Evolutionary conservation across 2,113 vertebrate genomes (phyloP), one percentile per base, ranked within the genome.

Genomic region (Dascyllus trimaculatus): DNA sequence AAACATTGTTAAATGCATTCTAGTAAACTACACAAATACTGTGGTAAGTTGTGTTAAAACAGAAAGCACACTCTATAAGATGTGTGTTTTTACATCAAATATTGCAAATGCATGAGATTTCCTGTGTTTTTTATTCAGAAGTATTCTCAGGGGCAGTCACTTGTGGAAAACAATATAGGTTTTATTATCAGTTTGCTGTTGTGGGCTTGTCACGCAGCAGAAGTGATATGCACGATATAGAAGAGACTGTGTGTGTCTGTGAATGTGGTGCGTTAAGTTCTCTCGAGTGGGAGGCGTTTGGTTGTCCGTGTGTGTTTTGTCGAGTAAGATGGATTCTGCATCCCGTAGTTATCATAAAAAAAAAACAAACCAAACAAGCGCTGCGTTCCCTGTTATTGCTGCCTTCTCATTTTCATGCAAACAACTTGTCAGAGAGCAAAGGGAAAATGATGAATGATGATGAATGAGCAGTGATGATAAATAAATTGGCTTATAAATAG

Each of bases 161-260:
- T 45, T 49, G 38, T 61, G 52, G 21, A 49, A 68, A 75, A 43
- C 69, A 78, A 75, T 57, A 40, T 19, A 40, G 26, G 4, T 81
- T 81, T 71, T 58, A 54, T 63, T 70, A 29, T 46, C 17, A 29
- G 9, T 46, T 46, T 74, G 38, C n/a, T n/a, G n/a, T n/a, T n/a
- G n/a, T n/a, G n/a, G n/a, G n/a, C 45, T 71, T 78, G 62, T 54
- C 49, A 67, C 29, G 46, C 54, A 8, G 64, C 54, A 58, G 64
- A 63, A 38, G 61, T 74, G 13, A 57, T 67, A 21, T 6, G 24
- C 18, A 15, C 15, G 0, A 63, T 43, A 22, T 24, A 67, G 8
- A 38, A 18, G 25, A 59, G 24, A 10, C 5, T 60, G 25, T n/a
- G n/a, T n/a, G 29, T 11, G 60, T 3, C 1, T 15, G 18, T 11